Base-by-base conservation (phyloP, 2,797 vertebrate species). In the Acanthopagrus latus region DNA sequence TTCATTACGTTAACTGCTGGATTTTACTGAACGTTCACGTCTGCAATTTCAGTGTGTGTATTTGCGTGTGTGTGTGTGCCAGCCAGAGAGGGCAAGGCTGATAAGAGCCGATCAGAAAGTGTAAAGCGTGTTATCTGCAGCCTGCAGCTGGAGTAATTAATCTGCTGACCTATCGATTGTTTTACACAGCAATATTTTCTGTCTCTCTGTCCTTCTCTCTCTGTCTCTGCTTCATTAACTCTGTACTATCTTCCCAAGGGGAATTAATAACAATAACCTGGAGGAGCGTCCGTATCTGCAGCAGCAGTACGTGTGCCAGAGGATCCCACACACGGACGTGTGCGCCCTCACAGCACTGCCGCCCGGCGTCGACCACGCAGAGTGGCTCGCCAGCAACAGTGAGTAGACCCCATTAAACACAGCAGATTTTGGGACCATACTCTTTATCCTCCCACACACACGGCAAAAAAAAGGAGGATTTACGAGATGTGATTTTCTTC, bases 301-400 rank as follows among this genome's bases (percentile, higher is more conserved):
- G 88, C 89, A 92, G 68, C 89, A 91, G 81, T 86, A 92, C 50
- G 89, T 92, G 78, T 93, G 91, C 78, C 94, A 93, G 85, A 82
- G 75, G 77, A 91, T 96, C 86, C 80, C 91, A 25, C 86, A 92
- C 64, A 71, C 89, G 0, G 89, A 95, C 80, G 84, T 96, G 80
- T 63, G 80, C 6, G 68, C 86, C 16, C 90, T 96, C 77, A 88
- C 88, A 0, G 74, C 82, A 4, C 87, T 95, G 63, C 95, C 95
- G 8, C 92, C 93, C 11, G 91, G 93, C 5, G 66, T 96, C 2
- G 95, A 95, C 82, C 78, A 76, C 63, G 85, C 92, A 0, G 95
- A 96, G 90, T 96, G 95, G 95, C 91, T 96, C 0, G 95, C 95
- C 87, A 94, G 91, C 81, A 95, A 96, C 90, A 94, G 95, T 96